Evolutionary conservation across 23 tunicate species (phyloP).

Genomic region (Phallusia fumigata): DNA sequence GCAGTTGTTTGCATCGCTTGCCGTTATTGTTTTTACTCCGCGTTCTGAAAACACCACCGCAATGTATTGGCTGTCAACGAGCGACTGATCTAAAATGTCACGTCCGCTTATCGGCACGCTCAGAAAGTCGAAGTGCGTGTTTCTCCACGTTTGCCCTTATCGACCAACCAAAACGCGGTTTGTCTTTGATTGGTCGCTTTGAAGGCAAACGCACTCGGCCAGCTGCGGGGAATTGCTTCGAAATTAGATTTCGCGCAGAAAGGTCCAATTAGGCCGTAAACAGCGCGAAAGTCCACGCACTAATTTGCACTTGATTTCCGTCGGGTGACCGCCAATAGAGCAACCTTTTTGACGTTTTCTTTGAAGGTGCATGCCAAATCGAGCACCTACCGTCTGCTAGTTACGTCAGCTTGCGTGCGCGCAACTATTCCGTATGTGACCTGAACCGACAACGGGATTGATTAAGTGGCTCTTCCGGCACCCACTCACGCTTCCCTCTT

Average conservation of each 20-base stretch:
- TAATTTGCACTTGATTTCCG: neutral
- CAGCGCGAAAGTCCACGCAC: no score
- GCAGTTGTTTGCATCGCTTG: no score
- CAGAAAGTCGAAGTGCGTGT: neutral
- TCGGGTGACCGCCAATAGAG: neutral
- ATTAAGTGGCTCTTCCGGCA: neutral
- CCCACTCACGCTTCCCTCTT: neutral
- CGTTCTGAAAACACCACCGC: no score
- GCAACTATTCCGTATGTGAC: neutral
- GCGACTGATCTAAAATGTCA: no score
- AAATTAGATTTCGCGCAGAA: neutral
- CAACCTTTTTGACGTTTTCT: neutral
- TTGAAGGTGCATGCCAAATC: no score
- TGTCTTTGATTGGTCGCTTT: conserved; percentile 5
- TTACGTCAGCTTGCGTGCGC: conserved; percentile 11
- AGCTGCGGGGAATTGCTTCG: neutral
- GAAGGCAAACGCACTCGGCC: neutral
- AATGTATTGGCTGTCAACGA: no score
- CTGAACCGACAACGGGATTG: neutral
- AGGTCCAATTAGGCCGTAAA: neutral
- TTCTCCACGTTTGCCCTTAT: neutral
- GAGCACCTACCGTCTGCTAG: neutral
- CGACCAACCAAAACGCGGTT: neutral
- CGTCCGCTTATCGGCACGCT: no score
- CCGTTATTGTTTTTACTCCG: no score